phyloP scores from a whole-genome alignment of 2,797 vertebrate species.

The Buceros bicornis region DNA sequence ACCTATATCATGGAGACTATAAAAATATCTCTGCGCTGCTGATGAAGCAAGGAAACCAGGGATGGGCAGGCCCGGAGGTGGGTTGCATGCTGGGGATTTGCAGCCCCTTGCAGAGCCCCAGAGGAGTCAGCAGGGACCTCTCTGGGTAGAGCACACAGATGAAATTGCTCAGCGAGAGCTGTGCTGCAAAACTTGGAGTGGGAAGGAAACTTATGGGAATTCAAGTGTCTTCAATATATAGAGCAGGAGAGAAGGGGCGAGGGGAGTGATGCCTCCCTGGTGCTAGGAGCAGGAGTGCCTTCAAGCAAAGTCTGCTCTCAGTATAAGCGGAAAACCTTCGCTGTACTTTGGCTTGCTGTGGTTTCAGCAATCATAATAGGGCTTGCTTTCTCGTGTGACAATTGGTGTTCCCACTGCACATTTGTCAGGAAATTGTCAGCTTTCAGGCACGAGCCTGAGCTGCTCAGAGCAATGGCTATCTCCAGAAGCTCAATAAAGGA shows the following conservation, averaged over 20 bases:
- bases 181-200: neutral
- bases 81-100: neutral
- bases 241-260: accelerated
- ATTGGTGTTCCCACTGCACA: neutral
- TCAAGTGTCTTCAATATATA: neutral
- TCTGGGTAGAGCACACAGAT: neutral
- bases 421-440: neutral
- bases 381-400: accelerated
- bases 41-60: neutral
- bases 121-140: neutral
- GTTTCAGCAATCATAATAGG: neutral
- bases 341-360: neutral
- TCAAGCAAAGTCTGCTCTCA: neutral
- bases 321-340: neutral
- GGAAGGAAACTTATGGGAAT: neutral
- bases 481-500: neutral
- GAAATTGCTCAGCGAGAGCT: accelerated
- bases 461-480: neutral
- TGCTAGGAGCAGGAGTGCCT: neutral
- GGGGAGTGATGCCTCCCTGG: accelerated
- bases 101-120: neutral
- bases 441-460: neutral
- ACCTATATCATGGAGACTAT: neutral
- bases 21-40: neutral
- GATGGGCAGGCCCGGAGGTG: neutral